Conservation (phyloP, 2,113 vertebrate species). For the Mesocricetus auratus region DNA sequence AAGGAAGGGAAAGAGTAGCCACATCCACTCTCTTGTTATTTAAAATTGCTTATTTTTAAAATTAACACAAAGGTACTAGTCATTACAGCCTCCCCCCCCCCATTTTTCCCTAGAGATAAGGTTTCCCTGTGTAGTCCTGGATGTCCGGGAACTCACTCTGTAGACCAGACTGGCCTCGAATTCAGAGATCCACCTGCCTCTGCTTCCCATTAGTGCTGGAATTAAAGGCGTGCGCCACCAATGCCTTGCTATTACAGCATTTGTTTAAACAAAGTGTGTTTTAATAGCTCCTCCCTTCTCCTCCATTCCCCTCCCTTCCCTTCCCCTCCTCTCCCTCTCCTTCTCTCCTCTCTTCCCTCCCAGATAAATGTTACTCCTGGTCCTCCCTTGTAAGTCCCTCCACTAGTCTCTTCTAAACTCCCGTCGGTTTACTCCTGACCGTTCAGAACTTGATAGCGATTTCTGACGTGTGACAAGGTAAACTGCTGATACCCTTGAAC, state of each 20-base stretch:
- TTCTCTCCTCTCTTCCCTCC: neutral
- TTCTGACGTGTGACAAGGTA: neutral
- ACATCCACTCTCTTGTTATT: neutral
- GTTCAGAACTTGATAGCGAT: neutral
- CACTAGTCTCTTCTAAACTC: neutral
- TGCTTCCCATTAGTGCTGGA: neutral
- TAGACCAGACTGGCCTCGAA: neutral
- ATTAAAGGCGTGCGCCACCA: neutral
- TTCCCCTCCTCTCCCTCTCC: neutral
- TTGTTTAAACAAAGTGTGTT: neutral
- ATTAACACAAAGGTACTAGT: neutral
- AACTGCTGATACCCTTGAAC: neutral
- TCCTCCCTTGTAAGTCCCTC: neutral
- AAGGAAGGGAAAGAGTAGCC: neutral
- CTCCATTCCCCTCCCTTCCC: rapidly evolving
- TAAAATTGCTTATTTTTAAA: neutral
- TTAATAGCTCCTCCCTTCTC: neutral
- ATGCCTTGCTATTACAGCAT: neutral
- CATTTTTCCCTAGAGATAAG: neutral
- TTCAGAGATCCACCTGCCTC: neutral
- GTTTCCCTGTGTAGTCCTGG: neutral
- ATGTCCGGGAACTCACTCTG: neutral
- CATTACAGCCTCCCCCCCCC: no score
- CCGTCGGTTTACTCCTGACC: neutral
- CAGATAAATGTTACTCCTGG: neutral